These are phyloP conservation scores for Recurvirostra avosetta DNA, from an alignment of 2,113 vertebrate genomes.

Conservation along the genomic window DNA sequence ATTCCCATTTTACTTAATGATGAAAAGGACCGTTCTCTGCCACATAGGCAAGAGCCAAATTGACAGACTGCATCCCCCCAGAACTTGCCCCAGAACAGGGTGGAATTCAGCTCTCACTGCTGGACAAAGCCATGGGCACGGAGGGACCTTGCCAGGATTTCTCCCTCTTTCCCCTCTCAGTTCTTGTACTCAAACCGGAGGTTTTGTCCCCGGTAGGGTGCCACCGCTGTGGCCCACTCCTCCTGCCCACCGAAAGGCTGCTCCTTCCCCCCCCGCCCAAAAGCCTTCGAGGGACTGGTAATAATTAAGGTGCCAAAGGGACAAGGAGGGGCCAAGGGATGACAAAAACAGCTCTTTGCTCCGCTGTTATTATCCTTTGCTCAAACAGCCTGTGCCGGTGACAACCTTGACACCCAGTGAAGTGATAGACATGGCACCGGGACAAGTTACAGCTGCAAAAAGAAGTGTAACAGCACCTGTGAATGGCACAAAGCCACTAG, in stretches of 20 bases:
- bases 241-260: fast-evolving
- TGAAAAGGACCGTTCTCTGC: neutral
- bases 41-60: neutral
- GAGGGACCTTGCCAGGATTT: too few relatives aligned
- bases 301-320: neutral
- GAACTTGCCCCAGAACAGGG: neutral
- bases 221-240: fast-evolving
- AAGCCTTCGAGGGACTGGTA: neutral
- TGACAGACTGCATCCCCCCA: too few relatives aligned
- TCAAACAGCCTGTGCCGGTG: neutral
- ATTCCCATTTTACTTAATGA: neutral
- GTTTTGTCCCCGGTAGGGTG: neutral
- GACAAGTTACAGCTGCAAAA: neutral
- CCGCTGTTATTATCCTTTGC: neutral
- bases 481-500: neutral
- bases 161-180: neutral
- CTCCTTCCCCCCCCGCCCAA: neutral
- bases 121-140: fast-evolving
- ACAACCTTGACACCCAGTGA: neutral
- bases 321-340: neutral
- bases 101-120: too few relatives aligned
- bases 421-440: neutral
- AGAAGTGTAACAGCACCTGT: neutral
- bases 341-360: neutral
- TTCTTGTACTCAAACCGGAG: neutral